These are phyloP conservation scores for Dendrolimus kikuchii DNA, from an alignment of 1,140 invertebrate species.

Conservation along the genomic window DNA sequence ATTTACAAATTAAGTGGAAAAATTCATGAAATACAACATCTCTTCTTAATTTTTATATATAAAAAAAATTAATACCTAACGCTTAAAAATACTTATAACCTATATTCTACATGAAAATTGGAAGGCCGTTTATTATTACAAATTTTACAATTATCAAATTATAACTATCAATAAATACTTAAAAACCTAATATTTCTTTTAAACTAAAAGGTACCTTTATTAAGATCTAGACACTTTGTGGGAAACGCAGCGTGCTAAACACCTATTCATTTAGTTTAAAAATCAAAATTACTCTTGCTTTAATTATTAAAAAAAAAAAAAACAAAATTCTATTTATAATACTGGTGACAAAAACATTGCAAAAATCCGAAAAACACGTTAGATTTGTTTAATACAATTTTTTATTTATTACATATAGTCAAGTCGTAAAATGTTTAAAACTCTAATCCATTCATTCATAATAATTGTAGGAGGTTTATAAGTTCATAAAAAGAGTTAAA, in stretches of 20 bases:
- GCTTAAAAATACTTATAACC: conserved; percentile 1
- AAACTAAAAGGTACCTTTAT: conserved; percentile 60
- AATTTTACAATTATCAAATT: conserved; percentile 47
- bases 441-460: too few species aligned
- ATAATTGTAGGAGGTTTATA: too few species aligned
- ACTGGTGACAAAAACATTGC: too few species aligned
- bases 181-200: conserved; percentile 32
- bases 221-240: conserved; percentile 40
- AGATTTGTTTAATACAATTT: too few species aligned
- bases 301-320: neutral
- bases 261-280: conserved; percentile 11
- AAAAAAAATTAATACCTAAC: conserved; percentile 28
- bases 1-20: conserved; percentile 61
- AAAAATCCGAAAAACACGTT: too few species aligned
- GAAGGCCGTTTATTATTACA: conserved; percentile 42
- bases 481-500: too few species aligned
- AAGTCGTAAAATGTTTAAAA: too few species aligned
- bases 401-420: too few species aligned
- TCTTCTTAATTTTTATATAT: too few species aligned
- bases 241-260: conserved; percentile 56
- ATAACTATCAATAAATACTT: conserved; percentile 61
- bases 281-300: neutral
- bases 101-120: conserved; percentile 7
- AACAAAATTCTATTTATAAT: too few species aligned
- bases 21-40: conserved; percentile 2